Evolutionary conservation across 2,888 invertebrate species (phyloP), one percentile per base, ranked within the genome.

Genomic region (Trachelus tabidus): DNA sequence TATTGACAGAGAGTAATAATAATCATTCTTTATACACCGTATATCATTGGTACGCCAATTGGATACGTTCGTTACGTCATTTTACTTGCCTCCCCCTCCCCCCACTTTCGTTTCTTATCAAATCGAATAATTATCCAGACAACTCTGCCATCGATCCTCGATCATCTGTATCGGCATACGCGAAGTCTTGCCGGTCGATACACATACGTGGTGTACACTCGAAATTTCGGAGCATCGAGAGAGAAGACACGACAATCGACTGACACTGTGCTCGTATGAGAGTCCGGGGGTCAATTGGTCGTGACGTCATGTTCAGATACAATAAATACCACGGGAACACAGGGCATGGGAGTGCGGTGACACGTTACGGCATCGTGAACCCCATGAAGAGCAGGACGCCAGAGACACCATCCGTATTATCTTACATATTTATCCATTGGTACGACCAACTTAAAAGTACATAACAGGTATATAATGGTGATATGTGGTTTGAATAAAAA

Each of bases 211-310:
- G 15, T 23, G 15, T 3, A 56, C 71, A 6, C 71, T 30, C 30
- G 30, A 30, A 71, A 71, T n/a, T 12, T 71, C 71, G 31, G 71
- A 40, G 40, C 40, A 3, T 71, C 30, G n/a, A 31, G 4, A 33
- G 30, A 11, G 71, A 34, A 34, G 71, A 12, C 31, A 34, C 30
- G 71, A 71, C 30, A 71, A 71, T 31, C 56, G 23, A 35, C 0
- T 56, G 23, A 56, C 23, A 23, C 56, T 56, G 56, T 2, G 23
- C 35, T 35, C 37, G 23, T 34, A 74, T 35, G n/a, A 37, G 23
- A 74, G 34, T 74, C 23, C n/a, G 6, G 82, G 86, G 86, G 85
- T 86, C 85, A 85, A 85, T 85, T 87, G 87, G 81, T 81, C 84
- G 83, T 87, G 86, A 71, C 71, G 71, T 71, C 31, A 71, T 33